Base-by-base conservation (phyloP, 2,797 vertebrate genomes). In the Premnoplex brunnescens region DNA sequence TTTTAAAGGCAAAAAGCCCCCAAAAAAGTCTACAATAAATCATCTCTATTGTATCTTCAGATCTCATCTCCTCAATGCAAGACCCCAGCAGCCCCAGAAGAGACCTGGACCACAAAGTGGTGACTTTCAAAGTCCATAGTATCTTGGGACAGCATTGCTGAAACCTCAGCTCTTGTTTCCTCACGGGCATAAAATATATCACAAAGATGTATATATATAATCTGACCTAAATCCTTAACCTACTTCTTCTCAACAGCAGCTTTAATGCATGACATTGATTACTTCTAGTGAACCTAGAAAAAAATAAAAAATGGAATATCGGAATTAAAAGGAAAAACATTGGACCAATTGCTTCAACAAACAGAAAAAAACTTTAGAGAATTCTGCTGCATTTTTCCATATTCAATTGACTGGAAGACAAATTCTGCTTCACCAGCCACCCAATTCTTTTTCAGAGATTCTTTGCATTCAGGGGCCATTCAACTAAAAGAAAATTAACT, bases 1-100 rank as follows among this genome's bases (percentile, higher is more conserved):
- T 64, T 82, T 26, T 17, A 44, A 74, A 32, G 6, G 5, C 2
- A 54, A 48, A 80, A 59, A n/a, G 15, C 0, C 0, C 0, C 2
- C 5, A 17, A 4, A 32, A 49, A 69, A 58, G 0, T 11, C 22
- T 6, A 15, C 7, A 63, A 51, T 24, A 17, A 8, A 28, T 9
- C 7, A 46, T 3, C 0, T 4, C 36, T 10, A 26, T 3, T 10
- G 3, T n/a, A 14, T 46, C 27, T 68, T 43, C 9, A 51, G 46
- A 9, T 9, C 14, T 82, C 6, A 3, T 10, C 27, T 55, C 72
- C 60, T 67, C 48, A 26, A 4, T 43, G 14, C 27, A 52, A 63
- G 67, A 82, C 14, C 3, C 11, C 49, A 80, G 44, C 28, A 86
- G 56, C n/a, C 68, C 15, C 34, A 58, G n/a, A 51, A 59, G 41